Evolutionary conservation across 2,888 invertebrate species (phyloP), one percentile per base, ranked within the genome.

Genomic region (Melanargia galathea): DNA sequence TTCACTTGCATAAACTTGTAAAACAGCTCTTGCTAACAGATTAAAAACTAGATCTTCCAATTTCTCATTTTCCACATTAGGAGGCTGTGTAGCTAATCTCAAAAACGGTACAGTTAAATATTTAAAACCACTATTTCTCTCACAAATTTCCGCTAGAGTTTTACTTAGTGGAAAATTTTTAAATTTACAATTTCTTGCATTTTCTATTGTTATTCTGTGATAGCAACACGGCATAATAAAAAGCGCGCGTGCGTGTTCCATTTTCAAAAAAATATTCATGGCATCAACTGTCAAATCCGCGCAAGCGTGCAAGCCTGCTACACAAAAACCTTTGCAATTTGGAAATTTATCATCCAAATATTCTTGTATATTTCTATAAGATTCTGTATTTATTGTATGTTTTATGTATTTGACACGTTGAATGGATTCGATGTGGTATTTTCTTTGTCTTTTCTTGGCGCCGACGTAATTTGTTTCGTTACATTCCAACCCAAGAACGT

Each of bases 161-260:
- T 72, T 61, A 71, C 96, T 95, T 2, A 94, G 69, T 0, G 96
- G 96, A 78, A 96, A 96, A 81, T 94, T 93, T 26, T 82, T 79
- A 73, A 95, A 95, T 74, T 75, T 69, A 0, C 68, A 71, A 3
- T 18, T 43, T 3, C 22, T n/a, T 5, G 11, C 13, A 45, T 62
- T 59, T 80, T 69, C 70, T 30, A 54, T 30, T 18, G 72, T 71
- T 79, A 96, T 90, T 82, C 95, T 94, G 78, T 96, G 96, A 74
- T 96, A 96, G 76, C 96, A 96, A 75, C 96, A 96, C 3, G 96
- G 95, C 92, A 96, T 94, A 13, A 96, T 86, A 49, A 94, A 90
- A 22, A 96, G 78, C 16, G 92, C 82, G 65, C 86, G 90, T 0
- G 93, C 93, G 38, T 83, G 80, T 7, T 87, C 75, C 79, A 94